Percentiles rank a stretch among this genome's conserved stretches.
phyloP scores from a whole-genome alignment of 2,888 invertebrate genomes.

The Xanthia togata region DNA sequence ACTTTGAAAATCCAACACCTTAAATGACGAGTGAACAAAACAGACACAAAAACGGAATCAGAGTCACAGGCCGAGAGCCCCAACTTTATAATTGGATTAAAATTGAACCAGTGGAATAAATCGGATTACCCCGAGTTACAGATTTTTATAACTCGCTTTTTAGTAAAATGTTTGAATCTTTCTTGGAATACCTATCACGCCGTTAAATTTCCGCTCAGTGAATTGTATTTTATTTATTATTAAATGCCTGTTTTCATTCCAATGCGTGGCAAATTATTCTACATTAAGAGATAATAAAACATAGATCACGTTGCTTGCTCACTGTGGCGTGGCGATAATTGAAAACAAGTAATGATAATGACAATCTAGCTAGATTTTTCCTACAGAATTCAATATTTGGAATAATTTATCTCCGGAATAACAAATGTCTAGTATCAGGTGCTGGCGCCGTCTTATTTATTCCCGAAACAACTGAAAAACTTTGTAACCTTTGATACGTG shows the following conservation, averaged over 20 bases:
- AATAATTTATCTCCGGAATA: conserved; percentile 1
- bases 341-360: background rate
- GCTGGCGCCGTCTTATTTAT: conserved; percentile 26
- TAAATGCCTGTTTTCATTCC: background rate
- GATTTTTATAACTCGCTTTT: conserved; percentile 31
- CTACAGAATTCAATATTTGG: background rate
- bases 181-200: conserved; percentile 6
- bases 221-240: conserved; percentile 10
- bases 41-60: conserved; percentile 31
- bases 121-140: conserved; percentile 40
- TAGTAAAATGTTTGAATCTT: conserved; percentile 30
- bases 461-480: conserved; percentile 23
- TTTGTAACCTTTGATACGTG: conserved; percentile 32
- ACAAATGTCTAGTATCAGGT: conserved; percentile 7
- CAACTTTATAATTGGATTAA: conserved; percentile 62
- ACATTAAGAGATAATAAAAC: background rate
- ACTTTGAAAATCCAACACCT: conserved; percentile 1
- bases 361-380: background rate
- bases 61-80: conserved; percentile 31
- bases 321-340: background rate
- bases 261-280: background rate
- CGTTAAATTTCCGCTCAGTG: conserved; percentile 10
- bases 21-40: conserved; percentile 25
- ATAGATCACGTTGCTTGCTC: background rate
- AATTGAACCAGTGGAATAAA: conserved; percentile 54